These are phyloP conservation scores for Drosophila buzzatii DNA, from an alignment of 2,888 invertebrate genomes.

Conservation along the genomic window DNA sequence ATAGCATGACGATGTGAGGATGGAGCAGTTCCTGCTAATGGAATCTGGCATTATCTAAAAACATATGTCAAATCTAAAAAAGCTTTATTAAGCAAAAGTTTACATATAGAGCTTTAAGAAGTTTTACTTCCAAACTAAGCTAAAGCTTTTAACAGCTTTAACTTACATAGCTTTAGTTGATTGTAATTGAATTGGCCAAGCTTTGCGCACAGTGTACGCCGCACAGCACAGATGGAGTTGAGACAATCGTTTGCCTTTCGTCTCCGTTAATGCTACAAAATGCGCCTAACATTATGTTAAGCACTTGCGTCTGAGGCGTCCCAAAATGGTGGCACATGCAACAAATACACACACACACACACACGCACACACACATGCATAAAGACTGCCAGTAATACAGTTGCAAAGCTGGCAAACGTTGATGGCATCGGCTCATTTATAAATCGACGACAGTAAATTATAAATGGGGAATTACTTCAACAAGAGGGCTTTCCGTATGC, in stretches of 20 bases:
- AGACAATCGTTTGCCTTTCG: constrained; percentile 14
- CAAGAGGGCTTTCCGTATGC: constrained; percentile 32
- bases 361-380: background rate
- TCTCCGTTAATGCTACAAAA: constrained; percentile 62
- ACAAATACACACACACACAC: constrained; percentile 2
- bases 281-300: constrained; percentile 73
- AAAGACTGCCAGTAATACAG: background rate
- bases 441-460: constrained; percentile 77
- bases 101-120: no score
- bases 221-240: background rate
- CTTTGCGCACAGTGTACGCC: constrained; percentile 13
- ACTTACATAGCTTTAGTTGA: background rate
- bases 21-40: no score
- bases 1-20: no score
- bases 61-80: no score
- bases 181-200: background rate
- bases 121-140: no score
- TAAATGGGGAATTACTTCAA: constrained; percentile 71
- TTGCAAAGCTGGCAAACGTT: constrained; percentile 28
- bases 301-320: constrained; percentile 38
- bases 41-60: no score
- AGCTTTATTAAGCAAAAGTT: no score
- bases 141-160: background rate
- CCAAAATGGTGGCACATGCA: constrained; percentile 17
- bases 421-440: constrained; percentile 68